A percentile compares a stretch with the other conserved stretches of the same genome.
Conservation (phyloP, 2,888 invertebrate species). For the Thysanoteuthis rhombus region DNA sequence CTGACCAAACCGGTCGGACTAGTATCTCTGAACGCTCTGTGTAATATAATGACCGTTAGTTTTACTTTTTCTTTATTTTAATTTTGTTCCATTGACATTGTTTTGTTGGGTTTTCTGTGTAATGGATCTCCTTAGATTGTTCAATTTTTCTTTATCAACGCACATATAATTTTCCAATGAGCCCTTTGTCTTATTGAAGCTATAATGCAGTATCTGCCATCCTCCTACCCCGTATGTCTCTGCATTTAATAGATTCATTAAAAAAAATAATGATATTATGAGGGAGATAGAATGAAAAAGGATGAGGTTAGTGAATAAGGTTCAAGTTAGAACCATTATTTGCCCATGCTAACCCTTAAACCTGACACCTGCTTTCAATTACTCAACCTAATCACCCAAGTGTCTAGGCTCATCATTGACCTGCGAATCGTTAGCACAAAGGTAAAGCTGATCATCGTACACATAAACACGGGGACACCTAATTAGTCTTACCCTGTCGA, state of each 20-base stretch:
- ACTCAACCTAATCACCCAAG: not conserved
- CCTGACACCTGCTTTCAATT: not conserved
- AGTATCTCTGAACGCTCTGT: not conserved
- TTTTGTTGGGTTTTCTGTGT: not conserved
- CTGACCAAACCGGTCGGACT: not conserved
- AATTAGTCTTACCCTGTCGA: not conserved
- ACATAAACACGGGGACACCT: not conserved
- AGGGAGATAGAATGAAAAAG: not conserved
- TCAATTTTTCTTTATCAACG: not conserved
- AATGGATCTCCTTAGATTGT: not conserved
- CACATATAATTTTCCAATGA: not conserved
- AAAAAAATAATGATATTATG: not conserved
- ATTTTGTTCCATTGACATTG: not conserved
- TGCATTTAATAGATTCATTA: not conserved
- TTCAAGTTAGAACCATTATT: not conserved
- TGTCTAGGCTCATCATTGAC: not conserved
- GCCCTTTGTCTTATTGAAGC: not conserved
- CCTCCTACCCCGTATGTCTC: not conserved
- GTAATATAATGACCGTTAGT: not conserved
- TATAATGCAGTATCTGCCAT: not conserved
- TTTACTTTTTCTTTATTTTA: not conserved
- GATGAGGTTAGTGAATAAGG: not conserved
- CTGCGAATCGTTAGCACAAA: not conserved
- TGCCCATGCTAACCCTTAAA: not conserved
- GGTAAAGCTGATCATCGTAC: not conserved